Conservation (phyloP, 53 echinoderm and acorn worm genomes). For the Temnopleurus reevesii region DNA sequence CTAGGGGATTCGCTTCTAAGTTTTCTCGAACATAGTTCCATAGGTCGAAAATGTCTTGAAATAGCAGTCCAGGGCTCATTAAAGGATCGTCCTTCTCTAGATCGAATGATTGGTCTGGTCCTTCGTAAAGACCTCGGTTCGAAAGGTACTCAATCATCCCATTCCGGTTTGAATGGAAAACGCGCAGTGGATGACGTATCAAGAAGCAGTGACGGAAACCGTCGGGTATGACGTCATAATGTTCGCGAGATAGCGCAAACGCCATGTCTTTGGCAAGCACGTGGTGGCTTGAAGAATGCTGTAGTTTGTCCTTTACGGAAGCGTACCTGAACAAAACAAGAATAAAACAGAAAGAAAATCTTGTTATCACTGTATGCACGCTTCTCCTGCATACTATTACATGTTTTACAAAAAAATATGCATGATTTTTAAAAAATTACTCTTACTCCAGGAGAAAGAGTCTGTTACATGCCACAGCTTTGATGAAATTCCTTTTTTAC, state of each 20-base stretch:
- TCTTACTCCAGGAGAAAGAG: no score
- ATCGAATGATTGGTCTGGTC: background rate
- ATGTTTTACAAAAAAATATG: no score
- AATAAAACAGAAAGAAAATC: background rate
- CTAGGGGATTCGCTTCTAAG: background rate
- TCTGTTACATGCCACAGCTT: no score
- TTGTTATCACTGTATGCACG: no score
- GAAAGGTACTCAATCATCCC: background rate
- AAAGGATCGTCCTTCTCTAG: background rate
- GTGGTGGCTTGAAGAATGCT: background rate
- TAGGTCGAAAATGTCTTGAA: background rate
- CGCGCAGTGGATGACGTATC: background rate
- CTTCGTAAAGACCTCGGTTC: background rate
- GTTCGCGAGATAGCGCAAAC: background rate
- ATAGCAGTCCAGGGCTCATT: background rate
- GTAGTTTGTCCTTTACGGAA: background rate
- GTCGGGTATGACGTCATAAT: background rate
- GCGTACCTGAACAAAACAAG: background rate
- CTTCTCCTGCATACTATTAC: no score
- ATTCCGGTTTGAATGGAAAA: background rate
- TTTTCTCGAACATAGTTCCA: background rate
- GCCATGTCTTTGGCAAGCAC: background rate
- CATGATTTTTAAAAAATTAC: no score
- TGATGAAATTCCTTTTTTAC: no score
- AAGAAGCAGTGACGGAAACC: background rate